These are phyloP conservation scores for Lophius piscatorius DNA, from an alignment of 2,113 vertebrate genomes.

Conservation along the genomic window DNA sequence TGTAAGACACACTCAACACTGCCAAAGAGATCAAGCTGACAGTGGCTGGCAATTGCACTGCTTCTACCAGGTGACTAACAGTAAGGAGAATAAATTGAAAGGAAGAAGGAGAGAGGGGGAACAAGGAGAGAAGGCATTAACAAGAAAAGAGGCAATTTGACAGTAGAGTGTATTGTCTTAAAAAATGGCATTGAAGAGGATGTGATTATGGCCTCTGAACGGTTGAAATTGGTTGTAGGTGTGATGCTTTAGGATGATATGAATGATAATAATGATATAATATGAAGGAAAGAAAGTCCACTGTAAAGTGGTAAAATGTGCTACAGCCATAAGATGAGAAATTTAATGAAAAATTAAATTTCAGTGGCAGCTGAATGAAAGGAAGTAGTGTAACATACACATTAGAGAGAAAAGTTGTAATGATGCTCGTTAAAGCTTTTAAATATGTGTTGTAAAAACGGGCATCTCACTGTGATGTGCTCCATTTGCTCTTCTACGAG, in stretches of 20 bases:
- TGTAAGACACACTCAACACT: conserved; percentile 62
- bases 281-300: conserved; percentile 16
- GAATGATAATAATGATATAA: no score
- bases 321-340: conserved; percentile 26
- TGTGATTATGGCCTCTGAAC: conserved; percentile 23
- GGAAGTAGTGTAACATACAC: conserved; percentile 8
- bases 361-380: conserved; percentile 31
- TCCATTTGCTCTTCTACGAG: conserved; percentile 34
- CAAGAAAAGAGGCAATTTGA: neutral
- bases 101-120: neutral
- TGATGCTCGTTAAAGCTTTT: conserved; percentile 60
- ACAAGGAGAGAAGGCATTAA: neutral
- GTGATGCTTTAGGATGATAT: no score
- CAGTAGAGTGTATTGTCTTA: no score
- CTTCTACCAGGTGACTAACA: conserved; percentile 54
- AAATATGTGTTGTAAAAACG: conserved; percentile 39
- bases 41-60: conserved; percentile 37
- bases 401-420: conserved; percentile 38
- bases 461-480: conserved; percentile 29
- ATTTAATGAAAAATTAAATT: conserved; percentile 23
- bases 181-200: conserved; percentile 23
- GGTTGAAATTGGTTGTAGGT: conserved; percentile 28
- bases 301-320: conserved; percentile 21
- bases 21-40: conserved; percentile 54
- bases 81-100: conserved; percentile 35